phyloP scores from a whole-genome alignment of 2,888 invertebrate species.

The Conomelus anceps region DNA sequence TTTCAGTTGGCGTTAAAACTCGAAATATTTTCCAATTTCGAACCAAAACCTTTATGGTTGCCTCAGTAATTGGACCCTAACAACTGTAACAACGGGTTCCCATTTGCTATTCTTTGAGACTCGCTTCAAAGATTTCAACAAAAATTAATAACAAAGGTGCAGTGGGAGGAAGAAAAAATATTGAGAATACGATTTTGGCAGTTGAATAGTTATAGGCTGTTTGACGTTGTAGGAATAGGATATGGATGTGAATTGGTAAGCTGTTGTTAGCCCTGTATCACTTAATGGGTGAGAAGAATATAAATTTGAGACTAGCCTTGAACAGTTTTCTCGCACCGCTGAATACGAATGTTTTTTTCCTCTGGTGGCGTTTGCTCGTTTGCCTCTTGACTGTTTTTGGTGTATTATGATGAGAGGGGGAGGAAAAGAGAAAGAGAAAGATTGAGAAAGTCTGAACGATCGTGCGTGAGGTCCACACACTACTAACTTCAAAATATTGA shows the following conservation, averaged over 20 bases:
- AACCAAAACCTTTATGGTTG: background rate
- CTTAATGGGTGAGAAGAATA: background rate
- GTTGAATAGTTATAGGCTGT: background rate
- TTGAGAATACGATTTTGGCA: background rate
- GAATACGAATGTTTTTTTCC: background rate
- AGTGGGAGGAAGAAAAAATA: too few relatives aligned
- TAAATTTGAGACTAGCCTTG: background rate
- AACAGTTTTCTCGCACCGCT: background rate
- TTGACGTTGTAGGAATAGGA: background rate
- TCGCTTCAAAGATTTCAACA: background rate
- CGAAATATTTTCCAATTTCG: too few relatives aligned
- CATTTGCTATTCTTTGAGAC: background rate
- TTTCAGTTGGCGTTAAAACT: too few relatives aligned
- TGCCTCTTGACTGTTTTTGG: background rate
- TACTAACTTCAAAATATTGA: background rate
- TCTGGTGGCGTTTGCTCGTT: background rate
- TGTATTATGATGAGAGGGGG: background rate
- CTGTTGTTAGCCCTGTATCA: background rate
- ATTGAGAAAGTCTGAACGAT: background rate
- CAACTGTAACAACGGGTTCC: too few relatives aligned
- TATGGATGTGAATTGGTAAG: background rate
- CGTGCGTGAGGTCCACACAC: background rate
- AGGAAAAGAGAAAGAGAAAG: background rate
- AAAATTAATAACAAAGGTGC: too few relatives aligned
- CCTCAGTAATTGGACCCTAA: too few relatives aligned